These are phyloP conservation scores for Scytalopus superciliaris DNA, from an alignment of 2,113 vertebrate species.

Conservation along the genomic window DNA sequence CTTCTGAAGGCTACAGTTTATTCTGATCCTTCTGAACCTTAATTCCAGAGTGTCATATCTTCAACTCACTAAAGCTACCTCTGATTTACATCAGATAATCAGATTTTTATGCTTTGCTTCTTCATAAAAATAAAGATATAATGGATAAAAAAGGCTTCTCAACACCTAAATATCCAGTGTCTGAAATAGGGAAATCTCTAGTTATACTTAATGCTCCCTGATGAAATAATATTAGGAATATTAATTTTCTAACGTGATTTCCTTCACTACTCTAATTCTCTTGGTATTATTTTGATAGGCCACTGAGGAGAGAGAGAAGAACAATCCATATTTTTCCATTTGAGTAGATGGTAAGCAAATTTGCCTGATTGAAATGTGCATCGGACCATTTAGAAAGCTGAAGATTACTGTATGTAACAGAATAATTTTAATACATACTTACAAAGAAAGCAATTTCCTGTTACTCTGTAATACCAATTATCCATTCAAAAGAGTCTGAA, in stretches of 20 bases:
- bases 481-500: constrained; percentile 38
- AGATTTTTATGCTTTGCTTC: not conserved
- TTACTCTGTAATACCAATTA: constrained; percentile 53
- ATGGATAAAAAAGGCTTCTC: not conserved
- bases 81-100: not conserved
- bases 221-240: not conserved
- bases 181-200: not conserved
- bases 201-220: not conserved
- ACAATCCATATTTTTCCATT: constrained; percentile 13
- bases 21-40: not conserved
- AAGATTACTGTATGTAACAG: constrained; percentile 41
- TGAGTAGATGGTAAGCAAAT: constrained; percentile 43
- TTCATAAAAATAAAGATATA: not conserved
- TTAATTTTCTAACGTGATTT: constrained; percentile 2
- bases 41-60: not conserved
- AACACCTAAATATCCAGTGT: not conserved
- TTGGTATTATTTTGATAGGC: not conserved
- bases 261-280: not conserved
- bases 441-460: constrained; percentile 60
- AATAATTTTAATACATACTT: constrained; percentile 47
- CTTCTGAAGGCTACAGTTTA: not conserved
- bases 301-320: not conserved
- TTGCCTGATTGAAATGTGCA: constrained; percentile 39
- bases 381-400: constrained; percentile 13
- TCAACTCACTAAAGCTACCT: not conserved